These are phyloP conservation scores for Emydocephalus ijimae DNA, from an alignment of 2,113 vertebrate genomes.

Conservation along the genomic window DNA sequence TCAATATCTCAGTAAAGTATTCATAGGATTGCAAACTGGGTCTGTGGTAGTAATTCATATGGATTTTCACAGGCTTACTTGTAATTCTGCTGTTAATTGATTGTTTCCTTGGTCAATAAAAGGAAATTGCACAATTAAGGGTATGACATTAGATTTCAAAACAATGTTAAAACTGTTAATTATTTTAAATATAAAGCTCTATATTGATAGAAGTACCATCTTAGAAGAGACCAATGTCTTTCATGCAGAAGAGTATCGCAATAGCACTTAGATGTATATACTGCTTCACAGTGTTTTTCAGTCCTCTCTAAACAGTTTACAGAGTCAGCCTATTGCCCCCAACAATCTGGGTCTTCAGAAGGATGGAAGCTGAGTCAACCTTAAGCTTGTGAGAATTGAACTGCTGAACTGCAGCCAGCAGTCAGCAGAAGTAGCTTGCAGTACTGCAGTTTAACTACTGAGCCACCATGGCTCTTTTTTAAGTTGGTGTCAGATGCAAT, in stretches of 20 bases:
- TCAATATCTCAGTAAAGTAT: neutral
- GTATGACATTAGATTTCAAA: too few relatives aligned
- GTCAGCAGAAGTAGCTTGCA: too few relatives aligned
- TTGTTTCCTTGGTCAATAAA: neutral
- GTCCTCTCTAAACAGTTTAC: too few relatives aligned
- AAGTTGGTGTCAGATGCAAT: neutral
- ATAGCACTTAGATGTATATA: too few relatives aligned
- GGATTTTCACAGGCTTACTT: neutral
- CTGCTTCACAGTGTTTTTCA: too few relatives aligned
- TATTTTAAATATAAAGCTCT: neutral
- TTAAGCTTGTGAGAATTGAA: too few relatives aligned
- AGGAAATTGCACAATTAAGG: neutral
- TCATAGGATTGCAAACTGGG: neutral
- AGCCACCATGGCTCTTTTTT: accelerated
- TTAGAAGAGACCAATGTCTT: neutral
- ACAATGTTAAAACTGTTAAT: neutral
- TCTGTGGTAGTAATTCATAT: neutral
- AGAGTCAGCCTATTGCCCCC: too few relatives aligned
- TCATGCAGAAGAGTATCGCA: too few relatives aligned
- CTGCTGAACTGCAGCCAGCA: too few relatives aligned
- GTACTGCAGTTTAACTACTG: too few relatives aligned
- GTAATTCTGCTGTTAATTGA: neutral
- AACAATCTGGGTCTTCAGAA: too few relatives aligned
- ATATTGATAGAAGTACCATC: neutral
- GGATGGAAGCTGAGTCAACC: too few relatives aligned